These are phyloP conservation scores for Kradibia gibbosae DNA, from an alignment of 1,140 invertebrate species.

Conservation along the genomic window DNA sequence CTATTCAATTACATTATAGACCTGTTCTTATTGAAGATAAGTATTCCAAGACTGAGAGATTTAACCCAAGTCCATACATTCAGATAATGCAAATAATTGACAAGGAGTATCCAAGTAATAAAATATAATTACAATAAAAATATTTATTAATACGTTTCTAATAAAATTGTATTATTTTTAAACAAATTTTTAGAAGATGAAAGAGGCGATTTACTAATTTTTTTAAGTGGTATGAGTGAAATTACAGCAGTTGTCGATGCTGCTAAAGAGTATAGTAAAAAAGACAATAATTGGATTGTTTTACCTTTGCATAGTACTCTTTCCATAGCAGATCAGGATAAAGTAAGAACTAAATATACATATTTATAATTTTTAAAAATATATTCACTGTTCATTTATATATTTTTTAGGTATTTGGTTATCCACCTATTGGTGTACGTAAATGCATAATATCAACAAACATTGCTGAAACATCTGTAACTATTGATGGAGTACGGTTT, in stretches of 20 bases:
- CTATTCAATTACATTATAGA: slow-evolving; percentile 91
- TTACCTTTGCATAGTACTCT: slow-evolving; percentile 94
- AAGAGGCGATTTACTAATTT: slow-evolving; percentile 96
- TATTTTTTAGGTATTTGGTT: slow-evolving; percentile 88
- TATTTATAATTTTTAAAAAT: slow-evolving; percentile 16
- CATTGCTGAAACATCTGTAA: slow-evolving; percentile 99
- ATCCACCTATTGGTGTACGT: slow-evolving; percentile 93
- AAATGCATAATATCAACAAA: slow-evolving; percentile 99
- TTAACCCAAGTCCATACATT: slow-evolving; percentile 94
- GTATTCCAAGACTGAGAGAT: slow-evolving; percentile 78
- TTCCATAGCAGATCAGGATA: slow-evolving; percentile 96
- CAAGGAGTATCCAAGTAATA: slow-evolving; percentile 84
- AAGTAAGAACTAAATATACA: slow-evolving; percentile 74
- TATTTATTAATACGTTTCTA: slow-evolving; percentile 22
- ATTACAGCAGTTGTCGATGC: slow-evolving; percentile 93
- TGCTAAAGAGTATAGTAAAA: slow-evolving; percentile 86
- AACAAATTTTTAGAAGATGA: slow-evolving; percentile 78
- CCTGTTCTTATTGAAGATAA: slow-evolving; percentile 85
- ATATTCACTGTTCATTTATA: slow-evolving; percentile 51
- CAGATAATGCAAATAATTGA: slow-evolving; percentile 94
- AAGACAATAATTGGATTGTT: slow-evolving; percentile 92
- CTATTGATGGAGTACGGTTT: slow-evolving; percentile 98
- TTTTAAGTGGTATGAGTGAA: slow-evolving; percentile 96
- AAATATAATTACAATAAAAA: neutral
- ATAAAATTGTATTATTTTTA: slow-evolving; percentile 42